A percentile compares a stretch with the other conserved stretches of the same genome.
These are phyloP conservation scores for Globicephala melas DNA, from an alignment of 2,113 vertebrate genomes.

Conservation along the genomic window DNA sequence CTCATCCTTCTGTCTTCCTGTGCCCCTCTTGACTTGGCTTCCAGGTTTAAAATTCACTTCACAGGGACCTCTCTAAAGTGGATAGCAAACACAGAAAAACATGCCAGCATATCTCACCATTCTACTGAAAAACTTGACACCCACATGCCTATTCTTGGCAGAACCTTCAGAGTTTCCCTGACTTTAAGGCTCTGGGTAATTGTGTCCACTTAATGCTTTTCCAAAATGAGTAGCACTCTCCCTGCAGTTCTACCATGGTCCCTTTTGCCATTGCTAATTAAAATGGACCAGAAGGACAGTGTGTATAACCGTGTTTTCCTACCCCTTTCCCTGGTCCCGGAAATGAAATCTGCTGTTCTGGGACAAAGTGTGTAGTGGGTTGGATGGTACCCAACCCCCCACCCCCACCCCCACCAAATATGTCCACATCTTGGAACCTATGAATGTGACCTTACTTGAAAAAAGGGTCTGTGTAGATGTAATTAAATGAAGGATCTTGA, in stretches of 20 bases:
- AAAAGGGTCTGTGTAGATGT: neutral
- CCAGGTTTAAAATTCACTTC: slow-evolving; percentile 12
- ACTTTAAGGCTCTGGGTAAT: neutral
- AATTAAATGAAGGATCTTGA: neutral
- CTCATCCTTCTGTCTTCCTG: neutral
- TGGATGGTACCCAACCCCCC: neutral
- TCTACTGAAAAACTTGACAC: neutral
- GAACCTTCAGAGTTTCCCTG: neutral
- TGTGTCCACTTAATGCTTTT: neutral
- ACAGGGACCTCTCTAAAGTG: neutral
- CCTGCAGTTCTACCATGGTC: rapidly evolving
- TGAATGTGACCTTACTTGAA: neutral
- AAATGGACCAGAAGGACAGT: neutral
- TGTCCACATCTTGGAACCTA: neutral
- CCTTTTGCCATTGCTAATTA: neutral
- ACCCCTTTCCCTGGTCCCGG: neutral
- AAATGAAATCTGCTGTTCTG: neutral
- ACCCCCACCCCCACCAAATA: neutral
- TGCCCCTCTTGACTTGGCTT: neutral
- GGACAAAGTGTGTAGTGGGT: neutral
- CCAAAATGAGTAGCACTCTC: neutral
- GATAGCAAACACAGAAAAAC: neutral
- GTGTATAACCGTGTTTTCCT: neutral
- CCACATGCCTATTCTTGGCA: neutral
- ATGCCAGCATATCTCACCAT: neutral